These are phyloP conservation scores for Mizuhopecten yessoensis DNA, from an alignment of 1,140 invertebrate genomes.

Conservation along the genomic window DNA sequence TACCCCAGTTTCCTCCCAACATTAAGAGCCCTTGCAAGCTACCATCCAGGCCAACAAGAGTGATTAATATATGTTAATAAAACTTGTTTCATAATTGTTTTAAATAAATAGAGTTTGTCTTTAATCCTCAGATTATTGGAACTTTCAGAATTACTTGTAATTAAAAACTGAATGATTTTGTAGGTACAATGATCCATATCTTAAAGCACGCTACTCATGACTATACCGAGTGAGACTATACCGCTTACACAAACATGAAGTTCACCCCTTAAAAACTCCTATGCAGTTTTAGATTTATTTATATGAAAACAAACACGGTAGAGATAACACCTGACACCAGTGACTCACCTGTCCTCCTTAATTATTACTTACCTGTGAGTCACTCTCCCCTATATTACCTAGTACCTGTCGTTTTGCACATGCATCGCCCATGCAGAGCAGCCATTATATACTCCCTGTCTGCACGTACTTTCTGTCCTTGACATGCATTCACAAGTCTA, in stretches of 20 bases:
- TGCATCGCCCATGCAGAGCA: background rate
- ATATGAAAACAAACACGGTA: too few relatives aligned
- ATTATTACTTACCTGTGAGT: conserved; percentile 34
- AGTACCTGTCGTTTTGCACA: background rate
- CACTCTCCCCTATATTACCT: background rate
- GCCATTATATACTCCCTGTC: background rate
- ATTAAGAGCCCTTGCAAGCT: too few relatives aligned
- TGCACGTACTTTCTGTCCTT: background rate
- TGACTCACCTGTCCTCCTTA: conserved; percentile 12
- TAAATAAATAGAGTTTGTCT: too few relatives aligned
- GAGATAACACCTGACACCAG: background rate
- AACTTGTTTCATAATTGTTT: too few relatives aligned
- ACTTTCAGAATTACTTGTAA: background rate
- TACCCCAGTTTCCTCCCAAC: too few relatives aligned
- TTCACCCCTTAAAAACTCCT: background rate
- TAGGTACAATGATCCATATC: background rate
- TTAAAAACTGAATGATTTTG: background rate
- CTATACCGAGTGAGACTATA: background rate
- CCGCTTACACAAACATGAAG: background rate
- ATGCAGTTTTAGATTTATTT: background rate
- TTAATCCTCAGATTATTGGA: too few relatives aligned
- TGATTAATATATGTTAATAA: too few relatives aligned
- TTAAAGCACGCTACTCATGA: background rate
- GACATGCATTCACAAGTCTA: background rate
- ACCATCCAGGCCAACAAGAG: too few relatives aligned